phyloP scores from a whole-genome alignment of 2,113 vertebrate species.

The Pterocles burchelli region DNA sequence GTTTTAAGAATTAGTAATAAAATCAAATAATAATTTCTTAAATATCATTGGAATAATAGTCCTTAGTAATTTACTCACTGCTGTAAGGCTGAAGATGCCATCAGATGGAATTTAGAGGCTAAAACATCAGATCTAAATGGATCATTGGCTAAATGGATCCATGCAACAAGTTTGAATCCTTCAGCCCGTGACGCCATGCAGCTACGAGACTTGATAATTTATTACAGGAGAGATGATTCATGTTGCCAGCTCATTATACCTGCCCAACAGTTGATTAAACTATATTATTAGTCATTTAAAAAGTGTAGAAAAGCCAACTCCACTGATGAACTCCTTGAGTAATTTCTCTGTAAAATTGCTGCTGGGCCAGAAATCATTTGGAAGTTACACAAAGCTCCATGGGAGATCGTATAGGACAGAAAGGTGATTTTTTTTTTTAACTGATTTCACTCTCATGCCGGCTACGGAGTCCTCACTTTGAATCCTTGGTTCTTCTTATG shows the following conservation, averaged over 20 bases:
- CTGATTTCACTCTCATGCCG: not conserved
- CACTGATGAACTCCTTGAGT: conserved; percentile 20
- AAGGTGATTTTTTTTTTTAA: not conserved
- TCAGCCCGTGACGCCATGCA: rapidly evolving
- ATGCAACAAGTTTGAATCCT: not conserved
- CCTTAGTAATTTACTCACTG: not conserved
- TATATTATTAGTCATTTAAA: conserved; percentile 29
- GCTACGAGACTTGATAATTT: not conserved
- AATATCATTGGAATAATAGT: not conserved
- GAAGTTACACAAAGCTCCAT: not conserved
- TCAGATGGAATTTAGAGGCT: not conserved
- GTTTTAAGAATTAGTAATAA: not conserved
- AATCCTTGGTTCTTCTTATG: not conserved
- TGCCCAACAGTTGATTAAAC: conserved; percentile 46
- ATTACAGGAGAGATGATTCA: not conserved
- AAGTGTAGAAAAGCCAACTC: conserved; percentile 29
- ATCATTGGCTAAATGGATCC: not conserved
- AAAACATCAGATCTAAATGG: not conserved
- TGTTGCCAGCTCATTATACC: conserved; percentile 18
- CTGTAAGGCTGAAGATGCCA: not conserved
- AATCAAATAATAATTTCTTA: not conserved
- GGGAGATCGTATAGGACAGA: not conserved
- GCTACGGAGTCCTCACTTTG: not conserved
- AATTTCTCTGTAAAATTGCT: not conserved
- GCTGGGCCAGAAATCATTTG: not conserved